These are phyloP conservation scores for Bellardia bayeri DNA, from an alignment of 2,888 invertebrate genomes.

Conservation along the genomic window DNA sequence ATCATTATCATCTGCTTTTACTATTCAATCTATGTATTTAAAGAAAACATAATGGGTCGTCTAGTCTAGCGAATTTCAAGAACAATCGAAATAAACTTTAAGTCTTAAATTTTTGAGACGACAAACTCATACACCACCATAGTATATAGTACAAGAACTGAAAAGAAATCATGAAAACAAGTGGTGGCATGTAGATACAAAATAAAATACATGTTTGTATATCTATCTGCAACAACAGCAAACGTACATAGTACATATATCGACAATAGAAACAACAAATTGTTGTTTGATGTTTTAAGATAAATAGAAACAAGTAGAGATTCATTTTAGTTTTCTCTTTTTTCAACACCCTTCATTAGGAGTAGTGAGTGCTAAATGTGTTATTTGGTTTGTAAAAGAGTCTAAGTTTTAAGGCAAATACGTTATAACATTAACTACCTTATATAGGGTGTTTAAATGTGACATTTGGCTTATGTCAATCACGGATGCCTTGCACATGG, in stretches of 20 bases:
- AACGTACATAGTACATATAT: neutral
- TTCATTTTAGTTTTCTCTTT: neutral
- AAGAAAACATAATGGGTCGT: conserved; percentile 12
- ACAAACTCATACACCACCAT: too few species aligned
- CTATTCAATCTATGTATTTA: neutral
- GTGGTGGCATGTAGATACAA: neutral
- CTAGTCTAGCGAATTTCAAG: conserved; percentile 55
- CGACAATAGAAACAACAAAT: neutral
- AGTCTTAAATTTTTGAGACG: neutral
- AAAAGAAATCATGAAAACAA: conserved; percentile 18
- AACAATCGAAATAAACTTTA: conserved; percentile 41
- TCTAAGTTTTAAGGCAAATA: too few species aligned
- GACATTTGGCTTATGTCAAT: too few species aligned
- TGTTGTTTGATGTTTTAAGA: conserved; percentile 5
- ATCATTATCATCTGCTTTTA: neutral
- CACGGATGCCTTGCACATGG: too few species aligned
- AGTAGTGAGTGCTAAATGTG: too few species aligned
- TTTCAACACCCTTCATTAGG: too few species aligned
- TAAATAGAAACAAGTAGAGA: conserved; percentile 25
- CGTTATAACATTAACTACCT: too few species aligned
- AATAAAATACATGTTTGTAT: conserved; percentile 6
- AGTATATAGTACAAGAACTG: too few species aligned
- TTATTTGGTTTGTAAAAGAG: too few species aligned
- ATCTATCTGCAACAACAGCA: neutral
- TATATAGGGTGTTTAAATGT: too few species aligned